A percentile compares a stretch with the other conserved stretches of the same genome.
These are phyloP conservation scores for Zaprionus ghesquierei DNA, from an alignment of 1,140 invertebrate genomes.

Conservation along the genomic window DNA sequence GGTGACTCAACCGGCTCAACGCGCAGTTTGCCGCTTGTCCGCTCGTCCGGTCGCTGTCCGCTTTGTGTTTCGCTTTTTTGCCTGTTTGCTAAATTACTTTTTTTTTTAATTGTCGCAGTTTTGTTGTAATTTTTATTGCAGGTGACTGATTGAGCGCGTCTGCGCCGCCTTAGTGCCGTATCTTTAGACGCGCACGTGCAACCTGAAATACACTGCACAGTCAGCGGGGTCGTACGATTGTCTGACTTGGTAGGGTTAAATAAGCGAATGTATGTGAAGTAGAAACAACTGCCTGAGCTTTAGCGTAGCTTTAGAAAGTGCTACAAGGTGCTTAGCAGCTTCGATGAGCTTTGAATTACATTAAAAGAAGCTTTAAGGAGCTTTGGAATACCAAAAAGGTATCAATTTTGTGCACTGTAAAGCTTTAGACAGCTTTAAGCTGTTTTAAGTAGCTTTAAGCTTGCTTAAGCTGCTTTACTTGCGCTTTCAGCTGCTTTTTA, in stretches of 20 bases:
- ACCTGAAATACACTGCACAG: conserved; percentile 4
- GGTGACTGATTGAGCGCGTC: conserved; percentile 69
- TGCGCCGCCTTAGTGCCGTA: conserved; percentile 31
- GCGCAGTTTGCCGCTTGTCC: neutral
- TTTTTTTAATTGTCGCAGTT: conserved; percentile 42
- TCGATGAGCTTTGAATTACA: neutral
- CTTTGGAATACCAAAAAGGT: no score
- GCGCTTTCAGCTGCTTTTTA: no score
- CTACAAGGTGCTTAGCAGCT: no score
- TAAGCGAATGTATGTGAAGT: neutral
- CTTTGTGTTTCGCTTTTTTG: neutral
- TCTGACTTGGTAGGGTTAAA: no score
- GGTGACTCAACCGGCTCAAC: conserved; percentile 71
- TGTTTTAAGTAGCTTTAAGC: no score
- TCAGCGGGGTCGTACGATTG: neutral
- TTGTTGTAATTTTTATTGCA: conserved; percentile 61
- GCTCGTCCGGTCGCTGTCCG: conserved; percentile 2
- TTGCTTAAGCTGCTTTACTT: no score
- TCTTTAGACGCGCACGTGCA: conserved; percentile 36
- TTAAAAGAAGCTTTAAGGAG: no score
- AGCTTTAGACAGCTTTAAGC: no score
- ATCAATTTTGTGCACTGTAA: no score
- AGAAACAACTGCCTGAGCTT: neutral
- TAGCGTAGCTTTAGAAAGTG: no score
- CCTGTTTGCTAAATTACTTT: conserved; percentile 10